Evolutionary conservation across 1,140 invertebrate genomes (phyloP).

Genomic region (Meloidogyne exigua): DNA sequence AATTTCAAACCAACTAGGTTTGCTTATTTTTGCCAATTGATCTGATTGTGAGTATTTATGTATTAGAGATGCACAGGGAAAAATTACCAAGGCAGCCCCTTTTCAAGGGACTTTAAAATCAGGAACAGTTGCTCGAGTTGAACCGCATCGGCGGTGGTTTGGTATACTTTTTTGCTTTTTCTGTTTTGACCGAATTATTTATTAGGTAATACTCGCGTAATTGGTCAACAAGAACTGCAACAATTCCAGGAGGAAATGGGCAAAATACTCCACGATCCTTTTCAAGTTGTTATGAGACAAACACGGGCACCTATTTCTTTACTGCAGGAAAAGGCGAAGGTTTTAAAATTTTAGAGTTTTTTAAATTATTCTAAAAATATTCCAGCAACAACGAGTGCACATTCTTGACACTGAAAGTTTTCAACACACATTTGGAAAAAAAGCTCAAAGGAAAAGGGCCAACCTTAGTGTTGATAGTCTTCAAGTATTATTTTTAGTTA

Average conservation of each 20-base stretch:
- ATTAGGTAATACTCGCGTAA: slow-evolving; percentile 71
- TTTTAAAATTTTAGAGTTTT: slow-evolving; percentile 39
- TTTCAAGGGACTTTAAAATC: slow-evolving; percentile 85
- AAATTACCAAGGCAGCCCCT: slow-evolving; percentile 88
- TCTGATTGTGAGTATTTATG: no score
- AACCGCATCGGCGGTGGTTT: slow-evolving; percentile 98
- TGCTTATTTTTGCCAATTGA: no score
- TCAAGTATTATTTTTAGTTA: slow-evolving; percentile 39
- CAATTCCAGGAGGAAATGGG: slow-evolving; percentile 94
- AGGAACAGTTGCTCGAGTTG: slow-evolving; percentile 86
- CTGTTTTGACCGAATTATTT: slow-evolving; percentile 25
- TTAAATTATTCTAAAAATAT: slow-evolving; percentile 23
- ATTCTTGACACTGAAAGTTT: slow-evolving; percentile 91
- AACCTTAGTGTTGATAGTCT: slow-evolving; percentile 73
- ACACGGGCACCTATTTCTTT: slow-evolving; percentile 89
- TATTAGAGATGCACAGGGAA: slow-evolving; percentile 76
- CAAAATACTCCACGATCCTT: slow-evolving; percentile 88
- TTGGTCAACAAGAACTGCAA: slow-evolving; percentile 89
- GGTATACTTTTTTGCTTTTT: slow-evolving; percentile 63
- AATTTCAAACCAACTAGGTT: slow-evolving; percentile 88
- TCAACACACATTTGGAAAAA: slow-evolving; percentile 88
- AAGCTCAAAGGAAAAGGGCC: slow-evolving; percentile 84
- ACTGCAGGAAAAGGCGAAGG: slow-evolving; percentile 85
- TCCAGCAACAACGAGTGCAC: slow-evolving; percentile 79
- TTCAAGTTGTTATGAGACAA: slow-evolving; percentile 94